Percentiles rank a stretch among this genome's conserved stretches.
These are phyloP conservation scores for Choristoneura fumiferana DNA, from an alignment of 1,140 invertebrate genomes.

Conservation along the genomic window DNA sequence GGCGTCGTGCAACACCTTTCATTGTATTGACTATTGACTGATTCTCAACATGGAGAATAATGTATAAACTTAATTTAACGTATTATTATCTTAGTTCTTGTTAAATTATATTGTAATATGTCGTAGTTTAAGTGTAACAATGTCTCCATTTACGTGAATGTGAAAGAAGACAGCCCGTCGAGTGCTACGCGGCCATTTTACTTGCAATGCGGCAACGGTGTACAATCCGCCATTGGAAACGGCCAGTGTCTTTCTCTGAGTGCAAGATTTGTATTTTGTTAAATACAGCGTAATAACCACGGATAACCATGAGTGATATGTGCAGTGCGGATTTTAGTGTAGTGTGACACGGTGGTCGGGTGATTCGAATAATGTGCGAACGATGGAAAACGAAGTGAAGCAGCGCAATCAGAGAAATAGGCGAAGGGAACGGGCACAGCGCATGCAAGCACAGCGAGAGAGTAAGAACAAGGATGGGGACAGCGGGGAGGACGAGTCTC, in stretches of 20 bases:
- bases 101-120: constrained; percentile 74
- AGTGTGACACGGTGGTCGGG: constrained; percentile 78
- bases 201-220: constrained; percentile 84
- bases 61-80: constrained; percentile 80
- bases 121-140: constrained; percentile 74
- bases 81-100: constrained; percentile 77
- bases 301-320: constrained; percentile 75
- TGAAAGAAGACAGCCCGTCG: constrained; percentile 73
- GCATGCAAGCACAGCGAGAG: constrained; percentile 88
- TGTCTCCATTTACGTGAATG: constrained; percentile 75
- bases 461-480: constrained; percentile 83
- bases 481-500: constrained; percentile 86
- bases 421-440: constrained; percentile 90
- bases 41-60: constrained; percentile 78
- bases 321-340: constrained; percentile 78
- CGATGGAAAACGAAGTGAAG: constrained; percentile 89
- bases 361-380: constrained; percentile 79
- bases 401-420: constrained; percentile 90
- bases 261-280: constrained; percentile 78
- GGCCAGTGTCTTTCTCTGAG: constrained; percentile 80
- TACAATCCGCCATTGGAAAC: constrained; percentile 85
- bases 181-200: constrained; percentile 84
- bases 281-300: constrained; percentile 67
- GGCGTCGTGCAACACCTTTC: constrained; percentile 80
- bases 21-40: constrained; percentile 82